Percentiles rank a stretch among this genome's conserved stretches.
Conservation (phyloP, 2,113 vertebrate species). For the Cyprinodon variegatus region DNA sequence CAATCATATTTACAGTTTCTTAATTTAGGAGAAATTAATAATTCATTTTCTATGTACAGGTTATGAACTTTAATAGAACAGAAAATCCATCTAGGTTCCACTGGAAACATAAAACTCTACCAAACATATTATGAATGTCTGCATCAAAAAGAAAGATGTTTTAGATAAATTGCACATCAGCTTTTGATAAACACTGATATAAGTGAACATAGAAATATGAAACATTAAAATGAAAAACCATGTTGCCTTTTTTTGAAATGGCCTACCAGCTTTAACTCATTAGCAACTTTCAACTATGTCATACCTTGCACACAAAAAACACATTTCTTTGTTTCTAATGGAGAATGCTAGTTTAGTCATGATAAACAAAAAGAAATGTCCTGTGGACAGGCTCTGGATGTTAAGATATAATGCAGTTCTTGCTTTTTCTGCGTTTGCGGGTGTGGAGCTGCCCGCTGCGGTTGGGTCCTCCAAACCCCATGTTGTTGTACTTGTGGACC, state of each 20-base stretch:
- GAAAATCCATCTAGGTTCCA: slow-evolving; percentile 61
- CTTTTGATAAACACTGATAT: slow-evolving; percentile 45
- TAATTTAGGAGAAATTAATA: slow-evolving; percentile 83
- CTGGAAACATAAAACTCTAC: slow-evolving; percentile 60
- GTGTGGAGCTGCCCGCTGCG: slow-evolving; percentile 90
- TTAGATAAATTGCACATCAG: slow-evolving; percentile 63
- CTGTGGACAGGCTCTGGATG: slow-evolving; percentile 17
- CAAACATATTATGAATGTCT: slow-evolving; percentile 47
- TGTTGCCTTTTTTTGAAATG: slow-evolving; percentile 59
- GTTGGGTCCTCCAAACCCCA: slow-evolving; percentile 83
- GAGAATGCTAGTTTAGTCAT: slow-evolving; percentile 47
- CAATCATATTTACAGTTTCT: slow-evolving; percentile 91
- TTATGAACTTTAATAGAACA: slow-evolving; percentile 69
- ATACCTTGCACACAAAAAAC: slow-evolving; percentile 61
- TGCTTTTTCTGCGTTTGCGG: slow-evolving; percentile 96
- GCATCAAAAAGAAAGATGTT: slow-evolving; percentile 49
- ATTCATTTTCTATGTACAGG: slow-evolving; percentile 82
- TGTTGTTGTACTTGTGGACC: slow-evolving; percentile 90
- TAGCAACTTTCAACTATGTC: slow-evolving; percentile 64
- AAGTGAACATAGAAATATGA: slow-evolving; percentile 49
- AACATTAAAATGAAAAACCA: slow-evolving; percentile 64
- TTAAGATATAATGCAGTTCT: slow-evolving; percentile 98
- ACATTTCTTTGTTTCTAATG: slow-evolving; percentile 36
- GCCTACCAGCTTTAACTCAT: slow-evolving; percentile 63
- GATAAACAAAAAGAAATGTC: slow-evolving; percentile 1